Conservation (phyloP, 2,888 invertebrate species). For the Drosophila koepferae region DNA sequence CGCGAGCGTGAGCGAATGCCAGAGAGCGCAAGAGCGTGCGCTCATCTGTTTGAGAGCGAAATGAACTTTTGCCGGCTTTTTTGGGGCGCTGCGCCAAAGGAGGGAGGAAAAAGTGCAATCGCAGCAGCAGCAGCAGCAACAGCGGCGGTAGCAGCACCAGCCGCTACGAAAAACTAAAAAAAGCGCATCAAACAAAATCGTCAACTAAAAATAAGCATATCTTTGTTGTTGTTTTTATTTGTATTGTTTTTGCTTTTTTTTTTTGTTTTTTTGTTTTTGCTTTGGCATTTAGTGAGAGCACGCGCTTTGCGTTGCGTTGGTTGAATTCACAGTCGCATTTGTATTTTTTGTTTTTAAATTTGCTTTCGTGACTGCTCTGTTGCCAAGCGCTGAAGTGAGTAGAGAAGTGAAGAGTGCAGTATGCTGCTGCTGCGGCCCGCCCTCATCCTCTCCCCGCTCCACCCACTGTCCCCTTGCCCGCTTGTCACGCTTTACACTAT, state of each 20-base stretch:
- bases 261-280: constrained; percentile 8
- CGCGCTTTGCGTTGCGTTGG: constrained; percentile 27
- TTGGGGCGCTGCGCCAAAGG: constrained; percentile 17
- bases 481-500: constrained; percentile 29
- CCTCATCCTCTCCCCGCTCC: not conserved
- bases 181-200: constrained; percentile 63
- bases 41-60: constrained; percentile 1
- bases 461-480: not conserved
- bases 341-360: not conserved
- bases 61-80: constrained; percentile 57
- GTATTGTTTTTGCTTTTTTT: constrained; percentile 7
- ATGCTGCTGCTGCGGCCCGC: not conserved
- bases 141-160: constrained; percentile 4
- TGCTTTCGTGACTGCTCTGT: constrained; percentile 36
- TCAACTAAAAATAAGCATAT: constrained; percentile 62
- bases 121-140: constrained; percentile 15
- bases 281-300: constrained; percentile 32
- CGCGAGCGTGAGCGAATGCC: not conserved
- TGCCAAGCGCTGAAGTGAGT: constrained; percentile 47
- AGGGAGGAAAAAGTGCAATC: constrained; percentile 19
- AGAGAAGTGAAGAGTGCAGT: constrained; percentile 43
- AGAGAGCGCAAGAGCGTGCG: not conserved
- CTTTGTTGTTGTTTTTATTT: constrained; percentile 3
- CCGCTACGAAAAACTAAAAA: constrained; percentile 33
- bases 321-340: constrained; percentile 3